Percentiles rank a stretch among this genome's conserved stretches.
Evolutionary conservation across 1,140 invertebrate genomes (phyloP).

Genomic region (Drosophila bocki): DNA sequence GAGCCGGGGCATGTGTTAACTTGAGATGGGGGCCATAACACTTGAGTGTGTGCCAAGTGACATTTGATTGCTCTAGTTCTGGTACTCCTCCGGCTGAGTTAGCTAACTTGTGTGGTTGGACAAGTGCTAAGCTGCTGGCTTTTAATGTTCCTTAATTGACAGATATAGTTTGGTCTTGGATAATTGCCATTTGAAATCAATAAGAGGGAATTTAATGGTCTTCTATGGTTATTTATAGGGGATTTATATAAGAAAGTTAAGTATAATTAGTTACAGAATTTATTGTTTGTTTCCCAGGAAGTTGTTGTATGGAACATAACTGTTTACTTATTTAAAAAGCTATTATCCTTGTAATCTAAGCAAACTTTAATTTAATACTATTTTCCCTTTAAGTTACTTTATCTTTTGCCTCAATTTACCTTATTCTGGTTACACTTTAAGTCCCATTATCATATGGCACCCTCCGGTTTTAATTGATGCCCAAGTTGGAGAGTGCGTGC

Average conservation of each 20-base stretch:
- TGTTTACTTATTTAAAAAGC: no score
- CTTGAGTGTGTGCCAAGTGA: slow-evolving; percentile 39
- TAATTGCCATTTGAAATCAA: slow-evolving; percentile 10
- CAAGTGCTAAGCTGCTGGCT: slow-evolving; percentile 20
- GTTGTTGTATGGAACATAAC: background rate
- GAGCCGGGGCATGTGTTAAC: slow-evolving; percentile 35
- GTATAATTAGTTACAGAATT: background rate
- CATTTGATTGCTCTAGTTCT: slow-evolving; percentile 37
- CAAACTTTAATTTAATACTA: background rate
- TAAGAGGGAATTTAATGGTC: background rate
- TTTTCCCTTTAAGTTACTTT: background rate
- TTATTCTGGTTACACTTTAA: slow-evolving; percentile 11
- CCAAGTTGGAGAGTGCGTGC: slow-evolving; percentile 28
- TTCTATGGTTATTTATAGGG: background rate
- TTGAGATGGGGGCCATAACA: slow-evolving; percentile 24
- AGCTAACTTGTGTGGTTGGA: background rate
- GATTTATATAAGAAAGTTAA: background rate
- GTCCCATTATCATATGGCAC: slow-evolving; percentile 33
- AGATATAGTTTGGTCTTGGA: slow-evolving; percentile 8
- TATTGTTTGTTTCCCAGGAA: background rate
- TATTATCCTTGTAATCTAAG: background rate
- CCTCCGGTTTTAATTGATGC: slow-evolving; percentile 57
- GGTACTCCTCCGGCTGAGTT: background rate
- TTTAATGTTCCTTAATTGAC: slow-evolving; percentile 21
- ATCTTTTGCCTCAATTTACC: background rate